Percentiles rank a stretch among this genome's conserved stretches.
These are phyloP conservation scores for Anticlea derivata DNA, from an alignment of 2,888 invertebrate species.

Conservation along the genomic window DNA sequence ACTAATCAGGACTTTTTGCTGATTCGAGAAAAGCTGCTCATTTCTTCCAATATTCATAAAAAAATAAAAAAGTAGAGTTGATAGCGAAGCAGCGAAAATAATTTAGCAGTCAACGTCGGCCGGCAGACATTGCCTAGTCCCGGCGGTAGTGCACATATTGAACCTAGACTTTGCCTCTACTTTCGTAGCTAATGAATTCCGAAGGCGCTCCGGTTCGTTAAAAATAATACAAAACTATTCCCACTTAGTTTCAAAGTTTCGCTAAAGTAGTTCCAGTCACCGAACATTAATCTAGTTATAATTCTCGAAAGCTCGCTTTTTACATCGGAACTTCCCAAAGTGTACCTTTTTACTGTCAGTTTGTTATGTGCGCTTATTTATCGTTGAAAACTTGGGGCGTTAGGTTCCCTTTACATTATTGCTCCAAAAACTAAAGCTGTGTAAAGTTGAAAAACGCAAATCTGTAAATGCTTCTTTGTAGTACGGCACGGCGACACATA, in stretches of 20 bases:
- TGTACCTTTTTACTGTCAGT: slow-evolving; percentile 55
- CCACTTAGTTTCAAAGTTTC: slow-evolving; percentile 66
- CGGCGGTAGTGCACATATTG: slow-evolving; percentile 54
- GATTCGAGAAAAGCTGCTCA: slow-evolving; percentile 19
- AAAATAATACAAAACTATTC: slow-evolving; percentile 77
- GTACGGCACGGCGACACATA: slow-evolving; percentile 10
- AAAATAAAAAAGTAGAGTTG: slow-evolving; percentile 31
- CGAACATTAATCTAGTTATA: slow-evolving; percentile 79
- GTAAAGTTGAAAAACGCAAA: slow-evolving; percentile 33
- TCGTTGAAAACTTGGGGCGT: slow-evolving; percentile 46
- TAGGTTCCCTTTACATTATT: slow-evolving; percentile 46
- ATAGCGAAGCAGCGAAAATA: slow-evolving; percentile 30
- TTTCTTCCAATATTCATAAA: slow-evolving; percentile 30
- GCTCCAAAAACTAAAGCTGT: slow-evolving; percentile 39
- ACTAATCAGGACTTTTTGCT: slow-evolving; percentile 15
- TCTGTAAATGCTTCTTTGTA: slow-evolving; percentile 20
- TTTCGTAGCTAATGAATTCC: slow-evolving; percentile 75
- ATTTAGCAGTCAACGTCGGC: slow-evolving; percentile 26
- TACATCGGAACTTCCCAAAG: slow-evolving; percentile 53
- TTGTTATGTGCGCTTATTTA: slow-evolving; percentile 53
- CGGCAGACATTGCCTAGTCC: slow-evolving; percentile 20
- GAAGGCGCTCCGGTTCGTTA: slow-evolving; percentile 70
- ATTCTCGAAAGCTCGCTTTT: slow-evolving; percentile 57
- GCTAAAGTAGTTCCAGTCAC: slow-evolving; percentile 71
- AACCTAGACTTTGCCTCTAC: slow-evolving; percentile 56